Evolutionary conservation across 2,797 vertebrate genomes (phyloP).

Genomic region (Tokudaia tokunoshimensis): DNA sequence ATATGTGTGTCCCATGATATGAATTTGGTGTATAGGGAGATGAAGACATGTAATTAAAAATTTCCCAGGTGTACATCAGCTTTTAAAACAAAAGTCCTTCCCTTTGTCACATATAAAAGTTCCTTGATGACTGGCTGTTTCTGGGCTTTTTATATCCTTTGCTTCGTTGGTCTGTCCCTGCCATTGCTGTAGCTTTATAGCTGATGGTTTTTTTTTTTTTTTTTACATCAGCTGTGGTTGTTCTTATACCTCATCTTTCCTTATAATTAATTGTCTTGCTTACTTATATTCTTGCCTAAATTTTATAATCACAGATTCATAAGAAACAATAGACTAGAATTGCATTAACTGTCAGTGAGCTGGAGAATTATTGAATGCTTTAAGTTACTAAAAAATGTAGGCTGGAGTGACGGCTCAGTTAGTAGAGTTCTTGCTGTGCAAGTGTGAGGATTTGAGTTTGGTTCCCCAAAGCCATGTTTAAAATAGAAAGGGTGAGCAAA

Average conservation of each 20-base stretch:
- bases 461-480: background rate
- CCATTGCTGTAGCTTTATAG: background rate
- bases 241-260: background rate
- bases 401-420: background rate
- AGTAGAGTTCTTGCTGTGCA: background rate
- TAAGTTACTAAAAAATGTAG: background rate
- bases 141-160: background rate
- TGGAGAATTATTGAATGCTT: background rate
- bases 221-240: background rate
- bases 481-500: background rate
- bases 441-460: background rate
- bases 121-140: background rate
- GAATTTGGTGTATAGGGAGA: background rate
- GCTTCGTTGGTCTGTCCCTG: background rate
- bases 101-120: background rate
- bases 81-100: background rate
- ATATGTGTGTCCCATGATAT: background rate
- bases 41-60: background rate
- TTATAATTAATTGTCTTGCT: background rate
- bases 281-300: constrained; percentile 14
- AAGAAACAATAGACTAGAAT: constrained; percentile 4
- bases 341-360: background rate
- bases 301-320: constrained; percentile 42
- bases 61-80: background rate
- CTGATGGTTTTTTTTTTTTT: background rate